These are phyloP conservation scores for Pollenia labialis DNA, from an alignment of 2,888 invertebrate species.

Conservation along the genomic window DNA sequence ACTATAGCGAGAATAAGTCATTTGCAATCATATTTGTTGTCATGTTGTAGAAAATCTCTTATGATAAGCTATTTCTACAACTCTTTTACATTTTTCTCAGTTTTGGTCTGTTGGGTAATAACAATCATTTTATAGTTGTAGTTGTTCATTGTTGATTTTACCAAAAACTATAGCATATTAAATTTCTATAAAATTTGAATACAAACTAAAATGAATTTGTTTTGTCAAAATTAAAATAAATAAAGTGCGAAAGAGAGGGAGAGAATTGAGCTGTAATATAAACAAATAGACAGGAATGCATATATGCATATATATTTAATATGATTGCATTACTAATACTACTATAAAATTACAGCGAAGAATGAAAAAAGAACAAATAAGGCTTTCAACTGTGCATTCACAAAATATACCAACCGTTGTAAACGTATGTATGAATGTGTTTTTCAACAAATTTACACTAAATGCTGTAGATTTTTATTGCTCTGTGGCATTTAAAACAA, in stretches of 20 bases:
- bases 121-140: constrained; percentile 17
- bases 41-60: too few species aligned
- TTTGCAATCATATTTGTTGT: too few species aligned
- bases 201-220: constrained; percentile 36
- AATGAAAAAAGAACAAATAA: neutral
- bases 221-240: constrained; percentile 52
- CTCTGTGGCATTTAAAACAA: constrained; percentile 50
- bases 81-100: too few species aligned
- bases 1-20: too few species aligned
- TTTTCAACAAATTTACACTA: constrained; percentile 17
- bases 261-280: constrained; percentile 13
- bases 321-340: too few species aligned
- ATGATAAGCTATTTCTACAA: too few species aligned
- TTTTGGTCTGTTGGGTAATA: neutral
- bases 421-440: neutral
- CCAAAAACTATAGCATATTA: constrained; percentile 16
- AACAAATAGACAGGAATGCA: constrained; percentile 6
- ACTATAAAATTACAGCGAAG: neutral
- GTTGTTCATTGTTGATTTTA: constrained; percentile 21
- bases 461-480: constrained; percentile 23
- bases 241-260: neutral
- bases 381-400: neutral
- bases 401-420: constrained; percentile 20
- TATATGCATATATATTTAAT: too few species aligned
- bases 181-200: constrained; percentile 29